Conservation (phyloP, 2,113 vertebrate species). For the Myrmecophaga tridactyla region DNA sequence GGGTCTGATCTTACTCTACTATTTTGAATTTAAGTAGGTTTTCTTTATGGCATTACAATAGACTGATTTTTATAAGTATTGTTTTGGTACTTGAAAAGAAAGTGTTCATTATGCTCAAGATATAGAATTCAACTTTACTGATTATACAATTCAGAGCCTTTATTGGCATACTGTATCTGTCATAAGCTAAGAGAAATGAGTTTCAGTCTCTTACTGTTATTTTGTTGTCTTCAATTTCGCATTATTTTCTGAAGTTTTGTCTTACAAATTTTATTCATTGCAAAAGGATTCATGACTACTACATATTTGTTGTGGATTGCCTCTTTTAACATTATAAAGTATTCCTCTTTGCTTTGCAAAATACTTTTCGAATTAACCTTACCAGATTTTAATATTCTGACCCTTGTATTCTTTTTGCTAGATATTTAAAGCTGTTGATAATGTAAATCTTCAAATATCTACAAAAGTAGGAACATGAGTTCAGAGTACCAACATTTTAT, state of each 20-base stretch:
- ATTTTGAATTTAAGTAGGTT: slow-evolving; percentile 32
- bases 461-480: background rate
- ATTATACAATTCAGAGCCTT: slow-evolving; percentile 41
- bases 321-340: slow-evolving; percentile 17
- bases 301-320: background rate
- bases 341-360: background rate
- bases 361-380: slow-evolving; percentile 6
- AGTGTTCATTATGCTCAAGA: background rate
- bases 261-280: slow-evolving; percentile 30
- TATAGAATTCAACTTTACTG: slow-evolving; percentile 26
- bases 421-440: slow-evolving; percentile 1
- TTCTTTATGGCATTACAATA: slow-evolving; percentile 17
- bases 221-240: slow-evolving; percentile 26
- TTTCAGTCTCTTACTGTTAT: background rate
- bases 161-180: background rate
- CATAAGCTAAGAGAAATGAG: background rate
- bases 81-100: background rate
- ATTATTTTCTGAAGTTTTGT: slow-evolving; percentile 25
- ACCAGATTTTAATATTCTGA: background rate
- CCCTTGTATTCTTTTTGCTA: background rate
- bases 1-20: background rate
- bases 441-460: background rate
- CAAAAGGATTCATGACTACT: slow-evolving; percentile 11
- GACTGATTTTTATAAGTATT: slow-evolving; percentile 40
- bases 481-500: background rate